Evolutionary conservation across 2,113 vertebrate species (phyloP).

Genomic region (Lonchura striata): DNA sequence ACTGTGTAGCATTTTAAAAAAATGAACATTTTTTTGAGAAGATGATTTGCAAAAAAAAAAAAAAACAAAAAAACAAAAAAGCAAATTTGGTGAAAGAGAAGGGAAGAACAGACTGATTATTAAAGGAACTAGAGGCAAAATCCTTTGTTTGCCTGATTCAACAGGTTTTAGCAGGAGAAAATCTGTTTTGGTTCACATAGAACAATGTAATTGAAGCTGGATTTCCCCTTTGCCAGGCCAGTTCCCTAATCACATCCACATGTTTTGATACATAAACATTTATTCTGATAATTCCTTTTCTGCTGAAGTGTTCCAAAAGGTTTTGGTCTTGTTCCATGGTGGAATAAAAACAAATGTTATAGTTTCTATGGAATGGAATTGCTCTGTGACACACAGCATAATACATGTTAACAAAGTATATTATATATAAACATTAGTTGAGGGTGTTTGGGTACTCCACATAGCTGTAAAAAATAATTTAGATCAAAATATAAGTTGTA

Average conservation of each 20-base stretch:
- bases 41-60: neutral
- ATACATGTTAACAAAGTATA: neutral
- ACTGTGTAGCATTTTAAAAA: neutral
- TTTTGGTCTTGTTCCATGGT: neutral
- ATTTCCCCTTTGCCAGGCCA: neutral
- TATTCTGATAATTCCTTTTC: slow-evolving; percentile 25
- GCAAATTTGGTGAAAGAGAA: neutral
- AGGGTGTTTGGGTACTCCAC: neutral
- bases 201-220: neutral
- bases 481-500: neutral
- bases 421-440: neutral
- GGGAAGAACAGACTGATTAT: neutral
- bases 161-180: neutral
- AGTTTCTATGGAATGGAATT: neutral
- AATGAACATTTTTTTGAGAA: neutral
- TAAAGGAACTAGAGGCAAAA: neutral
- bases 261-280: slow-evolving; percentile 5
- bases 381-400: neutral
- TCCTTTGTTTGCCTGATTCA: neutral
- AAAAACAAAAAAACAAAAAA: no score
- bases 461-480: neutral
- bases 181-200: neutral
- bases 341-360: neutral
- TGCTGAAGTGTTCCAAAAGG: neutral
- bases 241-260: neutral